Conservation (phyloP, 2,797 vertebrate species). For the Sebastes matsubarae region DNA sequence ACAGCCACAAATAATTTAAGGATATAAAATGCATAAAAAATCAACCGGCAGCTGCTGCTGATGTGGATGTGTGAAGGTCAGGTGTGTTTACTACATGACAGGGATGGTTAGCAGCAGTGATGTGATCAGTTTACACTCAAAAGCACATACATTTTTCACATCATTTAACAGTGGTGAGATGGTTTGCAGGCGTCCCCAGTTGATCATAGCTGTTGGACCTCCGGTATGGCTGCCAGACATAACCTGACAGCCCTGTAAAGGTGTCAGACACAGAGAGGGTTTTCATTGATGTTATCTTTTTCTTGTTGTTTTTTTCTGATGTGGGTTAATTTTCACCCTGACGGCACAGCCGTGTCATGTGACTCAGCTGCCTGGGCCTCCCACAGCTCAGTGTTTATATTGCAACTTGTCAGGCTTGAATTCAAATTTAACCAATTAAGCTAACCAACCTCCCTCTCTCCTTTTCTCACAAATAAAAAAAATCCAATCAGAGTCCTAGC, state of each 20-base stretch:
- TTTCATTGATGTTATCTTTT: conserved; percentile 17
- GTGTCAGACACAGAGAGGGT: conserved; percentile 21
- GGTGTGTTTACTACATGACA: background rate
- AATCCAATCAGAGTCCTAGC: conserved; percentile 66
- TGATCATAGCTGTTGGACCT: conserved; percentile 2
- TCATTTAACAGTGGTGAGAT: conserved; percentile 1
- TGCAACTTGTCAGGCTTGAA: conserved; percentile 55
- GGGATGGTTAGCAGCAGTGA: background rate
- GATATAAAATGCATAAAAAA: background rate
- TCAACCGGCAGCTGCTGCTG: background rate
- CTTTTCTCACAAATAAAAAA: conserved; percentile 39
- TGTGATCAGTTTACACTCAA: background rate
- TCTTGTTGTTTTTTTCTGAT: conserved; percentile 17
- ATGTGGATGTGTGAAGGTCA: background rate
- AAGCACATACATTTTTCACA: background rate
- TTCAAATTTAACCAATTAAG: conserved; percentile 68
- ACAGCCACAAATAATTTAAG: background rate
- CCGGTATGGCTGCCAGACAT: conserved; percentile 10
- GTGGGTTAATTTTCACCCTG: conserved; percentile 51
- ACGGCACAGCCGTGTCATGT: conserved; percentile 43
- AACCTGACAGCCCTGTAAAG: conserved; percentile 25
- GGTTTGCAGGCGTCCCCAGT: background rate
- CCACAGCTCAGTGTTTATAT: conserved; percentile 50
- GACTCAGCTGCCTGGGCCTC: conserved; percentile 40
- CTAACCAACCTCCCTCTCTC: conserved; percentile 46